Evolutionary conservation across 2,113 vertebrate genomes (phyloP).

Genomic region (Halcyon malimbica): DNA sequence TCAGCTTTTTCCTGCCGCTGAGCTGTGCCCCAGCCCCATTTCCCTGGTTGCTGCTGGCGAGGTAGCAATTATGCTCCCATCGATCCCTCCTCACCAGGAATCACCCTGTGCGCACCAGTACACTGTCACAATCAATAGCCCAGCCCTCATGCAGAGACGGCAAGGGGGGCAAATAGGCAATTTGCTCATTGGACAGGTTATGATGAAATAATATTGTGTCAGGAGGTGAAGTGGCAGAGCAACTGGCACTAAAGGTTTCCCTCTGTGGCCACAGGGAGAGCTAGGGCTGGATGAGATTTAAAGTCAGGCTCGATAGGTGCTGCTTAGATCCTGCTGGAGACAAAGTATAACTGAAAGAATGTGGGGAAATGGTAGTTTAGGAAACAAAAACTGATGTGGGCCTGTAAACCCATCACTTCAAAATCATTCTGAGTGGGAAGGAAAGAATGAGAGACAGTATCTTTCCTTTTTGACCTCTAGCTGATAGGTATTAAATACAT

Average conservation of each 20-base stretch:
- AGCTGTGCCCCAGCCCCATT: background rate
- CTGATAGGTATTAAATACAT: background rate
- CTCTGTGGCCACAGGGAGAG: background rate
- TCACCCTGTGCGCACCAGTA: background rate
- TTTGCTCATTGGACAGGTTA: constrained; percentile 51
- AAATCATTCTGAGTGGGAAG: background rate
- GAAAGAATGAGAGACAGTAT: background rate
- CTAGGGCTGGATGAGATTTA: constrained; percentile 25
- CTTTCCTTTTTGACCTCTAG: background rate
- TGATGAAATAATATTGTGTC: constrained; percentile 58
- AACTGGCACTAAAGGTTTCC: constrained; percentile 20
- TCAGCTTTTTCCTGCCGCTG: background rate
- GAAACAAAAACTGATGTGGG: constrained; percentile 4
- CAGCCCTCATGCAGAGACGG: background rate
- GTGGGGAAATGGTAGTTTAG: background rate
- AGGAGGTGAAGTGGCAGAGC: constrained; percentile 30
- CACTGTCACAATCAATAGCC: constrained; percentile 38
- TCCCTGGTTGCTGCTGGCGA: background rate
- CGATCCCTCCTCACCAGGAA: constrained; percentile 35
- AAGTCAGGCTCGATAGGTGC: constrained; percentile 5
- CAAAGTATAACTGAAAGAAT: constrained; percentile 45
- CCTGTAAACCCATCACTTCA: constrained; percentile 29
- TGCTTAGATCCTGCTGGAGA: constrained; percentile 34
- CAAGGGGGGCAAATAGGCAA: background rate
- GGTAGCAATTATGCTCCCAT: constrained; percentile 43